Base-by-base conservation (phyloP, 2,797 vertebrate species). In the Paguma larvata region DNA sequence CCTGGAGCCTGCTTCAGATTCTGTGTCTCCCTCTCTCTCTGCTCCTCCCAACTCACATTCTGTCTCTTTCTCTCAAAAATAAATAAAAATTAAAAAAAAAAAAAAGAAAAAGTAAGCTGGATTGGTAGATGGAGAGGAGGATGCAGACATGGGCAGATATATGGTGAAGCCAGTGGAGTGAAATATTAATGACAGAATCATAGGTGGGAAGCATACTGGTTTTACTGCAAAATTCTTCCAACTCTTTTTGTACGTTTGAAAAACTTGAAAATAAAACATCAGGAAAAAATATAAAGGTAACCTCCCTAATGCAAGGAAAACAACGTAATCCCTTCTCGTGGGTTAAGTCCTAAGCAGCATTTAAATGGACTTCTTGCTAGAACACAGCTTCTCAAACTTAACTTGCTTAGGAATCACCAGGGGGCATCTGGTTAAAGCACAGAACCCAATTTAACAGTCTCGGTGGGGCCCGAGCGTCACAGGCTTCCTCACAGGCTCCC, bases 81-180 rank as follows among this genome's bases (percentile, higher is more conserved):
- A 59, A 59, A 59, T 9, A 21, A 59, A 59, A 19, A 59, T 23
- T 59, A 59, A 59, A 59, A 59, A 59, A 23, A 59, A 59, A 56
- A 59, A 23, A 10, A 59, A 23, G 16, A 59, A 9, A 59, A 75
- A n/a, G 23, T 27, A 14, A 44, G 48, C n/a, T 44, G 30, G 11
- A 34, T 12, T 32, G 9, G 41, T 0, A 30, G 63, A 34, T 19
- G 4, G 32, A 10, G 0, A n/a, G 73, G 83, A 85, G 13, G 38
- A 67, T 0, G 6, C 34, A 34, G 23, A 19, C 13, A 15, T 3
- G 16, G 15, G 23, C 1, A 23, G 32, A 63, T 0, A 10, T 0
- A 6, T 0, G 44, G 86, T 2, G 32, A 59, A 13, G 67, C 2
- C 63, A 4, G 21, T 3, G 56, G 14, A 23, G 18, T 7, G 21